phyloP scores from a whole-genome alignment of 1,140 invertebrate species.

The Neotoxoptera formosana region DNA sequence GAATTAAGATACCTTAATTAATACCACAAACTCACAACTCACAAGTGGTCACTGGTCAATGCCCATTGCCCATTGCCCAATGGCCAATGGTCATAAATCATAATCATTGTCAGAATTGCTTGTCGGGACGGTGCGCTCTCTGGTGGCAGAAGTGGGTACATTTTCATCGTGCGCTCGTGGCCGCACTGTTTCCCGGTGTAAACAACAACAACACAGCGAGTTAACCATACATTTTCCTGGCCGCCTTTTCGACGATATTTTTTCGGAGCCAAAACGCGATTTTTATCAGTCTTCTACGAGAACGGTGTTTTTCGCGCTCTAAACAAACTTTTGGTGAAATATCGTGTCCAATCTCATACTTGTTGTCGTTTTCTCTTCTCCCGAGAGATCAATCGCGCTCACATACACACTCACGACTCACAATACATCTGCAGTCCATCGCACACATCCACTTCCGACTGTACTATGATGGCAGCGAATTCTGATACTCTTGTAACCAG shows the following conservation, averaged over 20 bases:
- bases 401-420: background rate
- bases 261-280: constrained; percentile 55
- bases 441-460: no score
- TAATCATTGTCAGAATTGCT: no score
- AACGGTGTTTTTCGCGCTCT: background rate
- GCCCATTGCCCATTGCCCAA: no score
- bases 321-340: background rate
- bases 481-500: background rate
- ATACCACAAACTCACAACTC: no score
- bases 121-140: background rate
- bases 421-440: background rate
- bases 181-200: constrained; percentile 55
- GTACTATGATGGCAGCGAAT: background rate
- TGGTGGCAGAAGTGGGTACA: background rate
- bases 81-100: no score
- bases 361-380: background rate
- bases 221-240: constrained; percentile 53
- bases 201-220: constrained; percentile 54
- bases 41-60: no score
- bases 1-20: no score
- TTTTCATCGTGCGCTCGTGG: background rate
- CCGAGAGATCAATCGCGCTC: background rate
- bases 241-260: constrained; percentile 48
- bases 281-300: constrained; percentile 30
- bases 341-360: background rate